Conservation (phyloP, 2,888 invertebrate species). For the Drosophila lutescens region DNA sequence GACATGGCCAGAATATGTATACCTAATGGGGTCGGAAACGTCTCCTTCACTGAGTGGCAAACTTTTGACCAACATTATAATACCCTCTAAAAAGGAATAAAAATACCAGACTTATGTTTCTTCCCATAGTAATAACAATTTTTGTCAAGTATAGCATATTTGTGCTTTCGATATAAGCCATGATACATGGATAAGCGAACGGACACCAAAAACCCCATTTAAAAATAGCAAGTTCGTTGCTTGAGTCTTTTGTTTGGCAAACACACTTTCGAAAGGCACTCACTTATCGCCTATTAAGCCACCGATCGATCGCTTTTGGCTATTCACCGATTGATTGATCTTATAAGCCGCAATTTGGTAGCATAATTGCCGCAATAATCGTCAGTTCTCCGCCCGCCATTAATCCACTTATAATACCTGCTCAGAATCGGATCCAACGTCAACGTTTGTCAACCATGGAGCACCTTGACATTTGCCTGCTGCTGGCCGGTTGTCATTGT, state of each 20-base stretch:
- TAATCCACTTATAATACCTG: constrained; percentile 17
- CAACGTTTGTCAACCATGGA: constrained; percentile 49
- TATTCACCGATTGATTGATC: constrained; percentile 6
- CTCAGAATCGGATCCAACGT: constrained; percentile 14
- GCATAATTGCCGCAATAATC: constrained; percentile 22
- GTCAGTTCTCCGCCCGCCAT: constrained; percentile 1
- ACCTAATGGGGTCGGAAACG: too few relatives aligned
- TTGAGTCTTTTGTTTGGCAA: constrained; percentile 41
- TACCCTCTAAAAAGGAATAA: too few relatives aligned
- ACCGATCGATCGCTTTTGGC: constrained; percentile 7
- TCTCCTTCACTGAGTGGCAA: too few relatives aligned
- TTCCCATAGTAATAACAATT: too few relatives aligned
- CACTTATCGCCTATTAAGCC: background rate
- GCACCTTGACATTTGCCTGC: constrained; percentile 63
- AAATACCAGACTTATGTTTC: too few relatives aligned
- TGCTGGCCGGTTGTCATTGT: constrained; percentile 42
- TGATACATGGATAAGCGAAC: constrained; percentile 12
- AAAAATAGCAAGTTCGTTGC: constrained; percentile 19
- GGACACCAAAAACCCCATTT: background rate
- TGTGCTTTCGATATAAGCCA: background rate
- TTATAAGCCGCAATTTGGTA: constrained; percentile 5
- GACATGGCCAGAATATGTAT: too few relatives aligned
- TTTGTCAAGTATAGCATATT: background rate
- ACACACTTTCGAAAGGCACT: constrained; percentile 23
- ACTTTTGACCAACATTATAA: too few relatives aligned